Conservation (phyloP, 2,888 invertebrate species). For the Idaea biselata region DNA sequence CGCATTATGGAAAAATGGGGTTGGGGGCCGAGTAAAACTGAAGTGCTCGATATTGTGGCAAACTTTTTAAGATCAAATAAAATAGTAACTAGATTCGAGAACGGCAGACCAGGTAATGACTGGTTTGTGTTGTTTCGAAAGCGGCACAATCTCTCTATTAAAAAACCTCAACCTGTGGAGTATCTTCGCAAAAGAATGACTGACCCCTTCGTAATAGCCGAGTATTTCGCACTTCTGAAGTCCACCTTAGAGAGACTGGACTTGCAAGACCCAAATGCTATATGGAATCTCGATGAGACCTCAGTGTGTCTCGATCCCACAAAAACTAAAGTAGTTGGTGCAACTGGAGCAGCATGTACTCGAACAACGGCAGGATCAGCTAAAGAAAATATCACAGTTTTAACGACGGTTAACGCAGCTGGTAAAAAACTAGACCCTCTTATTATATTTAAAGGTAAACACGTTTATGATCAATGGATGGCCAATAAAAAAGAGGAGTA, state of each 20-base stretch:
- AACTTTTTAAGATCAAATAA: conserved; percentile 18
- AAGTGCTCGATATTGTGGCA: conserved; percentile 20
- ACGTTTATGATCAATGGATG: conserved; percentile 13
- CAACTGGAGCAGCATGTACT: not conserved
- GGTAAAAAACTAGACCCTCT: conserved; percentile 1
- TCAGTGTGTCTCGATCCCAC: not conserved
- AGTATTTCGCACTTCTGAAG: conserved; percentile 19
- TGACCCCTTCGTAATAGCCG: conserved; percentile 20
- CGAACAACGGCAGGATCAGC: conserved; percentile 3
- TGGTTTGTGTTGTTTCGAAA: conserved; percentile 28
- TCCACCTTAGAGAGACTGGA: too few species aligned
- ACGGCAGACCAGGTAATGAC: conserved; percentile 18
- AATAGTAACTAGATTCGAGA: not conserved
- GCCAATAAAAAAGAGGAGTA: conserved; percentile 22
- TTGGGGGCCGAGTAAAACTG: conserved; percentile 22
- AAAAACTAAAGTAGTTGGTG: conserved; percentile 7
- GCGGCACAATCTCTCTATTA: conserved; percentile 26
- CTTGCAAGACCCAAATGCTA: not conserved
- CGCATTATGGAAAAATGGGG: conserved; percentile 25
- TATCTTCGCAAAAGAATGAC: conserved; percentile 18
- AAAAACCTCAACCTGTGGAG: conserved; percentile 33
- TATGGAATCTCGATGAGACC: conserved; percentile 9
- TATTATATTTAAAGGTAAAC: conserved; percentile 8
- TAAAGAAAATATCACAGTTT: conserved; percentile 7
- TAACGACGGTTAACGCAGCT: not conserved